Percentiles rank a stretch among this genome's conserved stretches.
Conservation (phyloP, 2,113 vertebrate species). For the Pipra filicauda region DNA sequence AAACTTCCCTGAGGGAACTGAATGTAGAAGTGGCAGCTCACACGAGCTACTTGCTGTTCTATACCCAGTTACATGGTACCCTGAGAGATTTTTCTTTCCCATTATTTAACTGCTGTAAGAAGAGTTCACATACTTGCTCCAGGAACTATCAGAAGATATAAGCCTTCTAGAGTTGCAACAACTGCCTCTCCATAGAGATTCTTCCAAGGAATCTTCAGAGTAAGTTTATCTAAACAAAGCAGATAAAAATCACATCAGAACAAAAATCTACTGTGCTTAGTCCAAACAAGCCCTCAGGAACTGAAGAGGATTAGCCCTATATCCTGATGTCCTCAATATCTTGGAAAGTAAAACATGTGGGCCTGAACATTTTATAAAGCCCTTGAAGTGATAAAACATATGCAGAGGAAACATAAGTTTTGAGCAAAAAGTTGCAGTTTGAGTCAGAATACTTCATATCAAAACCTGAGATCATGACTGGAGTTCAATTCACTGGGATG, state of each 20-base stretch:
- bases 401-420: background rate
- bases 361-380: background rate
- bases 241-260: background rate
- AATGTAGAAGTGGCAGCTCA: background rate
- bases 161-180: conserved; percentile 90
- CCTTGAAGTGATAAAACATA: background rate
- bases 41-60: background rate
- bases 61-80: background rate
- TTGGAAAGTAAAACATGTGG: background rate
- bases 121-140: conserved; percentile 87
- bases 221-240: conserved; percentile 87
- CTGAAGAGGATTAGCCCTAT: rapidly evolving
- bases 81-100: background rate
- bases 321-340: background rate
- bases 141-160: conserved; percentile 93
- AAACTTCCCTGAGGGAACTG: background rate
- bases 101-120: background rate
- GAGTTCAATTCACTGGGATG: background rate
- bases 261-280: background rate
- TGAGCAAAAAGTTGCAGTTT: background rate
- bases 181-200: conserved; percentile 96
- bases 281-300: background rate
- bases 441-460: background rate
- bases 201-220: conserved; percentile 98
- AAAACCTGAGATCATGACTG: background rate